Evolutionary conservation across 2,113 vertebrate genomes (phyloP).

Genomic region (Pelecanus crispus): DNA sequence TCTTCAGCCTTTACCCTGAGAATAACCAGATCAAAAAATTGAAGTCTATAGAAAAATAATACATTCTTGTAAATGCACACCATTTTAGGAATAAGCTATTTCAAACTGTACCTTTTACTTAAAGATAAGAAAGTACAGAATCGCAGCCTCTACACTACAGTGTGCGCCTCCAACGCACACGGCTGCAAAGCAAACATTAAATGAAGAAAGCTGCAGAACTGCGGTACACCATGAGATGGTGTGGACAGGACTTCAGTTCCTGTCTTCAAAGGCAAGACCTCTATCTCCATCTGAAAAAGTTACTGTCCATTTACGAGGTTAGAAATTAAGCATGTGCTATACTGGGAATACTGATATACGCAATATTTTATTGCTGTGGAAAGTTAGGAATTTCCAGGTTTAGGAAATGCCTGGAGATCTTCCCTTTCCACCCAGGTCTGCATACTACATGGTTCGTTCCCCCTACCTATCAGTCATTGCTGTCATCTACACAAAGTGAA

Average conservation of each 20-base stretch:
- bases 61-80: background rate
- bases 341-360: background rate
- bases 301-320: background rate
- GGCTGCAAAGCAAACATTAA: background rate
- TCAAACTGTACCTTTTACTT: background rate
- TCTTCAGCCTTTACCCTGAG: background rate
- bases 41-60: background rate
- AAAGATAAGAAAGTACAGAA: background rate
- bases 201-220: background rate
- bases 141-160: background rate
- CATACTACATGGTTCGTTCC: background rate
- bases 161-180: background rate
- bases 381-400: background rate
- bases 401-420: background rate
- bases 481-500: background rate
- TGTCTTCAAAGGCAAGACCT: background rate
- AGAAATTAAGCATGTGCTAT: background rate
- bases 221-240: background rate
- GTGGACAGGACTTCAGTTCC: fast-evolving
- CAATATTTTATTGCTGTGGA: background rate
- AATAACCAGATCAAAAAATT: background rate
- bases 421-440: background rate
- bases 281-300: background rate
- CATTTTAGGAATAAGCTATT: background rate
- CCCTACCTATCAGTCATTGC: background rate